Percentiles rank a stretch among this genome's conserved stretches.
phyloP scores from a whole-genome alignment of 2,888 invertebrate genomes.

The Julus scandinavius region DNA sequence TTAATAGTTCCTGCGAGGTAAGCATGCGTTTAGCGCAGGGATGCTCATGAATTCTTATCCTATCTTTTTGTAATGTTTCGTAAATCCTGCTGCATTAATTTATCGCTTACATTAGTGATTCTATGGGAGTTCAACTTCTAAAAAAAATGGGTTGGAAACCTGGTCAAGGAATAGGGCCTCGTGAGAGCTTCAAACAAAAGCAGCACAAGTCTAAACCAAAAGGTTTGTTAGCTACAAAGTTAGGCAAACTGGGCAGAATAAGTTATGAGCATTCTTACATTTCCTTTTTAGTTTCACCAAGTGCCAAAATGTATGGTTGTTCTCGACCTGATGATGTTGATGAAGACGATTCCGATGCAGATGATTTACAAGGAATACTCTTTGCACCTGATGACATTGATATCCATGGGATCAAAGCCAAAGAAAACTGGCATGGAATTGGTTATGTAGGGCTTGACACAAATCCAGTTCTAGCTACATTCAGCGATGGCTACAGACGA shows the following conservation, averaged over 20 bases:
- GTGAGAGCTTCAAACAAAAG: conserved; percentile 61
- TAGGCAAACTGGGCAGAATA: not conserved
- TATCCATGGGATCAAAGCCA: conserved; percentile 74
- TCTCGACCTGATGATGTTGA: conserved; percentile 57
- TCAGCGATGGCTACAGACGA: not conserved
- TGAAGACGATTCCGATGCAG: conserved; percentile 59
- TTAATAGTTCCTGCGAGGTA: conserved; percentile 75
- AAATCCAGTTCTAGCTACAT: conserved; percentile 58
- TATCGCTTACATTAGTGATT: conserved; percentile 73
- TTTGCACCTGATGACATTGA: conserved; percentile 87
- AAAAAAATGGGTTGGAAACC: conserved; percentile 92
- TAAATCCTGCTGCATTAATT: not conserved
- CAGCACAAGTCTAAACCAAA: not conserved
- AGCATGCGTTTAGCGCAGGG: conserved; percentile 57
- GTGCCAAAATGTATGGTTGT: conserved; percentile 69
- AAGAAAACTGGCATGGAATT: conserved; percentile 75
- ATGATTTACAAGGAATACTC: conserved; percentile 66
- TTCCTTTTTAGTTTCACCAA: conserved; percentile 12
- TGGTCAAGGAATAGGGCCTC: conserved; percentile 84
- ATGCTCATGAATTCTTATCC: not conserved
- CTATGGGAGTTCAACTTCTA: conserved; percentile 86
- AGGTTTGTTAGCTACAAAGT: not conserved
- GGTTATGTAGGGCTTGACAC: conserved; percentile 66
- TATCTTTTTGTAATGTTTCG: not conserved
- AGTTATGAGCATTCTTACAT: not conserved